A percentile compares a stretch with the other conserved stretches of the same genome.
Conservation (phyloP, 2,888 invertebrate genomes). For the Aspidiotus rigidus region DNA sequence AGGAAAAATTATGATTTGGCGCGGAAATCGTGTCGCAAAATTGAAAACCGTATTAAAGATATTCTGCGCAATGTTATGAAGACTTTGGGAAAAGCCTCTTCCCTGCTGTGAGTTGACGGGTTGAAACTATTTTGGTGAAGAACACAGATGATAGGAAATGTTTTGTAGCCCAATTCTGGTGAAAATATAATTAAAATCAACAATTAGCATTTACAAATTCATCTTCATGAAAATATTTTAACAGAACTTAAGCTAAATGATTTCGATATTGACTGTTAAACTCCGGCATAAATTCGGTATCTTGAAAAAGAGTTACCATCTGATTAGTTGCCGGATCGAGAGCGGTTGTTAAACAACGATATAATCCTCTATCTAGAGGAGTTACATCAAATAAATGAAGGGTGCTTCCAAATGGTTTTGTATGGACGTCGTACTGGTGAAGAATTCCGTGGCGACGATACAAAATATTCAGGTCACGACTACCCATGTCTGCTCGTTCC, state of each 20-base stretch:
- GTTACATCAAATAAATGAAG: constrained; percentile 38
- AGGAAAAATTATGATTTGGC: too few relatives aligned
- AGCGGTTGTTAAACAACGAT: constrained; percentile 40
- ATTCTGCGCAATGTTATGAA: too few relatives aligned
- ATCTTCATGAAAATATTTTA: too few relatives aligned
- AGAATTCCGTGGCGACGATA: constrained; percentile 38
- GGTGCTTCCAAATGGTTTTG: constrained; percentile 38
- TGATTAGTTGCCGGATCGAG: constrained; percentile 37
- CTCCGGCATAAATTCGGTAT: constrained; percentile 39
- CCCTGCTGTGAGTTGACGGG: too few relatives aligned
- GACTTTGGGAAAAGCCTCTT: too few relatives aligned
- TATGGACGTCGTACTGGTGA: constrained; percentile 38
- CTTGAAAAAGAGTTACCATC: constrained; percentile 39
- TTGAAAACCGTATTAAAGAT: too few relatives aligned
- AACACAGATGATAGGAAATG: too few relatives aligned
- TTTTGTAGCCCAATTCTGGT: too few relatives aligned
- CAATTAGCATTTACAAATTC: too few relatives aligned
- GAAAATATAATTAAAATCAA: too few relatives aligned
- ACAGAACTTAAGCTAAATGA: not conserved
- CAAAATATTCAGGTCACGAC: constrained; percentile 38
- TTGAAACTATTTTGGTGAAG: too few relatives aligned
- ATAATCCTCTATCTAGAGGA: constrained; percentile 39
- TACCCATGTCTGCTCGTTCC: constrained; percentile 40
- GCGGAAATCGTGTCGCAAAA: too few relatives aligned
- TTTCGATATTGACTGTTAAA: constrained; percentile 15